These are phyloP conservation scores for Torymus tubicola DNA, from an alignment of 2,888 invertebrate genomes.

Conservation along the genomic window DNA sequence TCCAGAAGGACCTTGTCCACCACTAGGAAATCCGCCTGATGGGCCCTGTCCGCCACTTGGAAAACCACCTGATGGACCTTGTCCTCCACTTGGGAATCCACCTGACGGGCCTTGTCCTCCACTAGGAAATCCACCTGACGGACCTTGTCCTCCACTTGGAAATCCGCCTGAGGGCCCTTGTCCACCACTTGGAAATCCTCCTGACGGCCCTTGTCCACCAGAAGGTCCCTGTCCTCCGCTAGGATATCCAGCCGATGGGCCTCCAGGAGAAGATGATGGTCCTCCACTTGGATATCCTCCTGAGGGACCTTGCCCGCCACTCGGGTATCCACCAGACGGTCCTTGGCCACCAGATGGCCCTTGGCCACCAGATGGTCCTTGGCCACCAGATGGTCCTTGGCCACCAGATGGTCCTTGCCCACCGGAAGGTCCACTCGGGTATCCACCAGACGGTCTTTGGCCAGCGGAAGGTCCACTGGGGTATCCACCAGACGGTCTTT, in stretches of 20 bases:
- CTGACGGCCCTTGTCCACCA: slow-evolving; percentile 51
- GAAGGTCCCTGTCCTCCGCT: slow-evolving; percentile 60
- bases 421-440: slow-evolving; percentile 33
- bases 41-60: slow-evolving; percentile 60
- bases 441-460: slow-evolving; percentile 61
- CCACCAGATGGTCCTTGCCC: slow-evolving; percentile 59
- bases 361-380: slow-evolving; percentile 58
- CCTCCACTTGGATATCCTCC: slow-evolving; percentile 61
- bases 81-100: slow-evolving; percentile 67
- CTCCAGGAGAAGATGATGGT: slow-evolving; percentile 51
- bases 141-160: slow-evolving; percentile 57
- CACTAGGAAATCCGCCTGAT: slow-evolving; percentile 61
- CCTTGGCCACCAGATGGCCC: slow-evolving; percentile 58
- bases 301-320: slow-evolving; percentile 65
- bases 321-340: slow-evolving; percentile 62
- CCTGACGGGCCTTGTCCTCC: slow-evolving; percentile 60
- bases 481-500: slow-evolving; percentile 60
- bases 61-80: slow-evolving; percentile 51
- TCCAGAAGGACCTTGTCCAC: slow-evolving; percentile 57
- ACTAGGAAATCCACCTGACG: slow-evolving; percentile 61
- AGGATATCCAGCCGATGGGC: slow-evolving; percentile 61
- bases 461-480: slow-evolving; percentile 59
- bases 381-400: slow-evolving; percentile 62
- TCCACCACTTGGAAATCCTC: slow-evolving; percentile 65
- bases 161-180: slow-evolving; percentile 53